Evolutionary conservation across 2,888 invertebrate genomes (phyloP).

Genomic region (Conus canariensis): DNA sequence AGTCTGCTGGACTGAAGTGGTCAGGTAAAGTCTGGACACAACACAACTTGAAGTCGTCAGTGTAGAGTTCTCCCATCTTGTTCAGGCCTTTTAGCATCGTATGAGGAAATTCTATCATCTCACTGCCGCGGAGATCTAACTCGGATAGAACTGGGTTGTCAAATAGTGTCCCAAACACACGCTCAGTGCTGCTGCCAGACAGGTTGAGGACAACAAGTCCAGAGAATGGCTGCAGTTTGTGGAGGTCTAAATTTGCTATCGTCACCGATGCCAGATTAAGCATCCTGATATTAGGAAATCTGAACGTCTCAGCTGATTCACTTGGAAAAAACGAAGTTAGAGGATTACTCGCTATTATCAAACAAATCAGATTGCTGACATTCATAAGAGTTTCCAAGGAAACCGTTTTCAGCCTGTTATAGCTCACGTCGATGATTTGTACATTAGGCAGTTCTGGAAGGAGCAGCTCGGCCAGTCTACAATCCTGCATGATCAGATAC

Average conservation of each 20-base stretch:
- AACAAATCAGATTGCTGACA: neutral
- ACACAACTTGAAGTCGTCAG: neutral
- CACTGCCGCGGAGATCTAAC: constrained; percentile 1
- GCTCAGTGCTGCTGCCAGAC: neutral
- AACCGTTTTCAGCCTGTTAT: neutral
- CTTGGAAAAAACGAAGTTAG: neutral
- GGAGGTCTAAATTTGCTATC: neutral
- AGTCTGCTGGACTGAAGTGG: neutral
- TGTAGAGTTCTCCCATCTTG: neutral
- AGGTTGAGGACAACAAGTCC: neutral
- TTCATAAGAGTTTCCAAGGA: neutral
- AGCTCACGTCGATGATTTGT: neutral
- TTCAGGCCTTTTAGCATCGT: neutral
- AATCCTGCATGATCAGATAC: neutral
- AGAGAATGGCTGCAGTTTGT: neutral
- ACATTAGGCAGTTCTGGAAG: neutral
- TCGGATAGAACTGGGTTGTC: neutral
- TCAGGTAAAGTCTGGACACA: neutral
- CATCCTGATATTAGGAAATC: neutral
- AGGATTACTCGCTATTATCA: neutral
- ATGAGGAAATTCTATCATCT: neutral
- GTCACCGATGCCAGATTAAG: neutral
- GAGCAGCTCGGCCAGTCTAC: neutral
- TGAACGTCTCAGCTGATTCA: neutral
- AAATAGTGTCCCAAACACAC: neutral